Evolutionary conservation across 2,888 invertebrate genomes (phyloP), one percentile per base, ranked within the genome.

Genomic region (Eutolmus rufibarbis): DNA sequence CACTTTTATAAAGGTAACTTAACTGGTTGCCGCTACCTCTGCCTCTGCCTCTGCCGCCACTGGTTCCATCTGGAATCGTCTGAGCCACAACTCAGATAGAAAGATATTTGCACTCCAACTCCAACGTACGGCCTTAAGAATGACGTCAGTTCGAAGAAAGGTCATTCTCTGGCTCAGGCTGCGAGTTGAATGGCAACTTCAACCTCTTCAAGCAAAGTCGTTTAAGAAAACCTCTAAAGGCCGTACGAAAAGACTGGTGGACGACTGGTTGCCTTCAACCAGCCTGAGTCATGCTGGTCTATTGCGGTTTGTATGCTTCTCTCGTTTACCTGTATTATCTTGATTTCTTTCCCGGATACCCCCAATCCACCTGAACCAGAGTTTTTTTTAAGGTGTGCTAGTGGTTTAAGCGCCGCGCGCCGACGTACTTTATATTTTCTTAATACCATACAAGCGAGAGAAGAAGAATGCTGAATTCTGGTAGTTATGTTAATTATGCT

Each of bases 51-150:
- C 46, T 19, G 74, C 19, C n/a, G 57, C 9, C n/a, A 40, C 12
- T 74, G 31, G 28, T 74, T 74, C 31, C 74, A 66, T 66, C 28
- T 2, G 19, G 8, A n/a, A n/a, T 23, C 66, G 66, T 66, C 66
- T 66, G 28, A 66, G 66, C 66, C 66, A 28, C 28, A 74, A 74
- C 46, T 84, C 34, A 28, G 66, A 51, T 51, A 51, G 56, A 56
- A n/a, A 56, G 66, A 28, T 66, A 74, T 84, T 84, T 74, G 74
- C 85, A 84, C 74, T 74, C 43, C 84, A 74, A 84, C 84, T 74
- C 74, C 85, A 74, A 74, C 87, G 81, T 87, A 87, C 87, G 87
- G 87, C 87, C 87, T 87, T 87, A 74, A 87, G 87, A 86, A 87
- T 87, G 87, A 87, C 87, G 87, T 87, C 87, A 87, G 34, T 74